These are phyloP conservation scores for Polylopha cassiicola DNA, from an alignment of 2,888 invertebrate genomes.

Conservation along the genomic window DNA sequence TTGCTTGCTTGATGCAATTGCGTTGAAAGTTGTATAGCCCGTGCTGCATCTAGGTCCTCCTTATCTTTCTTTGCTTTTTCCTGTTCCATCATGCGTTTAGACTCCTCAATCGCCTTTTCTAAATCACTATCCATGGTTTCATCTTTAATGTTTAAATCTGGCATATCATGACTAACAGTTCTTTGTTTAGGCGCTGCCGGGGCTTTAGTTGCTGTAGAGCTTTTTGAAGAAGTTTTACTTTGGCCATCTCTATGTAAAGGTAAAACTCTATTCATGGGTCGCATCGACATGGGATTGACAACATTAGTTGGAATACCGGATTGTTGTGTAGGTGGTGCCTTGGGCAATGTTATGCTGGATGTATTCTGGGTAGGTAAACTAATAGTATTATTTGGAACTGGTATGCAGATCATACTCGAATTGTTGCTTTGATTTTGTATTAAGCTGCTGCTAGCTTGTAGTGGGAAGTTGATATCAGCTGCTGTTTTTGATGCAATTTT, in stretches of 20 bases:
- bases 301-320: constrained; percentile 82
- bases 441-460: constrained; percentile 54
- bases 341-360: constrained; percentile 78
- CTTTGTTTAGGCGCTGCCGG: constrained; percentile 50
- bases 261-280: constrained; percentile 87
- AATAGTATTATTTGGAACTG: constrained; percentile 65
- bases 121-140: constrained; percentile 72
- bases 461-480: constrained; percentile 62
- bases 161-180: constrained; percentile 69
- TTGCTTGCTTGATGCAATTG: constrained; percentile 57
- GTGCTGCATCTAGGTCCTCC: constrained; percentile 61
- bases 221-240: constrained; percentile 63
- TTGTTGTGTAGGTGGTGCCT: constrained; percentile 78
- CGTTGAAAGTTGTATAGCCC: constrained; percentile 54
- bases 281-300: constrained; percentile 81
- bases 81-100: constrained; percentile 70
- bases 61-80: constrained; percentile 65
- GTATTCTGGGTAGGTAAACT: constrained; percentile 70
- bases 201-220: constrained; percentile 47
- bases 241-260: constrained; percentile 85
- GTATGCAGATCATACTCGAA: constrained; percentile 66
- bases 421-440: constrained; percentile 56
- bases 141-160: constrained; percentile 71
- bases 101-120: constrained; percentile 71
- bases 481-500: constrained; percentile 68